Evolutionary conservation across 2,888 invertebrate species (phyloP), one percentile per base, ranked within the genome.

Genomic region (Drosophila cracens): DNA sequence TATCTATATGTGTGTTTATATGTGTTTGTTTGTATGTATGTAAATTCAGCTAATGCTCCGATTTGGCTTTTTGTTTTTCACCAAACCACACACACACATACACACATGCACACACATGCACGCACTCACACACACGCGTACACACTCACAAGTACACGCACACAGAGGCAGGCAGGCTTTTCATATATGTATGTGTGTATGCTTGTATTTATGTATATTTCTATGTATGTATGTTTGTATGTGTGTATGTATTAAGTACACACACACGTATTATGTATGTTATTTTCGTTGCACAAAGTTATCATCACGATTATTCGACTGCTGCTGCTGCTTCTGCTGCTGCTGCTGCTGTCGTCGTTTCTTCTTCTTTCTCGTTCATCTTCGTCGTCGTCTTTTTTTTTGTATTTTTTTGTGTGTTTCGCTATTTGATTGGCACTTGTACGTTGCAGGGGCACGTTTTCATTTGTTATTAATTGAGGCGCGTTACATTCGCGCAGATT

Each of bases 211-310:
- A 43, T 70, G 71, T 83, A 70, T 81, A 68, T 16, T 54, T 69
- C 56, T 60, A 63, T 53, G 63, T 69, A 58, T 16, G 21, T 16
- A 16, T 21, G 46, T 4, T 46, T 46, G 21, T 25, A 46, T 46
- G 21, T 46, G 46, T 62, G 65, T 74, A 60, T 70, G 74, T 83
- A 70, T 81, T 85, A 80, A 70, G 76, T 70, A 81, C 81, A 83
- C 76, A 81, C 79, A 81, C 79, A 76, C 76, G 70, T 83, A 79
- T 86, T 83, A 79, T 83, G 81, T 86, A 81, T 83, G 81, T 86
- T 81, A 81, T 85, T 85, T 85, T 87, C 83, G 89, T 81, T 86
- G 89, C 90, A 84, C 76, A 83, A 78, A 82, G 71, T 83, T 84
- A 83, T 83, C 87, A 83, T 87, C 81, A 79, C 79, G 74, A 70